These are phyloP conservation scores for Heterocephalus glaber DNA, from an alignment of 2,113 vertebrate genomes.

Conservation along the genomic window DNA sequence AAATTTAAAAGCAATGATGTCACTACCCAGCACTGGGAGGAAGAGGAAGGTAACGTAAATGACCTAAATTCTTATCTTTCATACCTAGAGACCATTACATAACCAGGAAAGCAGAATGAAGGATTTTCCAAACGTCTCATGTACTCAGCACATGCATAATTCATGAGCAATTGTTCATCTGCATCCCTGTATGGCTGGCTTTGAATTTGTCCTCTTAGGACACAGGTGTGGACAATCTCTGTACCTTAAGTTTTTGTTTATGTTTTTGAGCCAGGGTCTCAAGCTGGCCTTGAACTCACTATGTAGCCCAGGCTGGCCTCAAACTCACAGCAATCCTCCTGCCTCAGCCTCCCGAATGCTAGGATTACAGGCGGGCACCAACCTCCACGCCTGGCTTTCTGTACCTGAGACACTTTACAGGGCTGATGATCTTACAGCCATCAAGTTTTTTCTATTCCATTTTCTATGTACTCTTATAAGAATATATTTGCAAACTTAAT, in stretches of 20 bases:
- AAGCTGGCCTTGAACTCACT: no score
- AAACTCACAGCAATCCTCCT: no score
- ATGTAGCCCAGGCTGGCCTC: no score
- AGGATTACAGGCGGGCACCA: no score
- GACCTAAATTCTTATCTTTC: slow-evolving; percentile 26
- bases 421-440: neutral
- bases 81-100: neutral
- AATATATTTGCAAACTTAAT: slow-evolving; percentile 55
- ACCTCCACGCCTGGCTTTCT: no score
- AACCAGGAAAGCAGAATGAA: slow-evolving; percentile 17
- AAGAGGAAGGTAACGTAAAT: slow-evolving; percentile 8
- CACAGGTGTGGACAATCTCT: neutral
- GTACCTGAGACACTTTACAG: neutral
- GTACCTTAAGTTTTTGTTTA: neutral
- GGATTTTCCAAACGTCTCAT: neutral
- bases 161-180: neutral
- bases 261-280: no score
- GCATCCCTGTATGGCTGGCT: no score
- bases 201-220: neutral
- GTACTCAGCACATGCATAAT: neutral
- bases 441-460: neutral
- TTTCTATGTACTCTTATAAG: neutral
- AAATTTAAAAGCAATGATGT: slow-evolving; percentile 33
- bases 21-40: neutral
- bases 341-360: no score